These are phyloP conservation scores for Aratinga solstitialis DNA, from an alignment of 2,797 vertebrate species.

Conservation along the genomic window DNA sequence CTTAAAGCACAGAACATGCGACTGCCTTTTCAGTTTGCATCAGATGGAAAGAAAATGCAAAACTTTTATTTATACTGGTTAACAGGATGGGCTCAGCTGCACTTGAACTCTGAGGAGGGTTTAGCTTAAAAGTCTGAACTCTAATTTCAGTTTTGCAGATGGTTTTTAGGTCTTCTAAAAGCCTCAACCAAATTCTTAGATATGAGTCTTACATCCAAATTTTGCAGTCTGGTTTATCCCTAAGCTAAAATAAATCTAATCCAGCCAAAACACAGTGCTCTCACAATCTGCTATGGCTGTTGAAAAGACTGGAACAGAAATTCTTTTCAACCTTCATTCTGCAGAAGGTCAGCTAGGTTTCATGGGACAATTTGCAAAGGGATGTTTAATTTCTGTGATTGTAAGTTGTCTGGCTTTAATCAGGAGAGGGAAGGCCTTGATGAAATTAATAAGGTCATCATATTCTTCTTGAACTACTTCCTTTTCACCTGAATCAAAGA, in stretches of 20 bases:
- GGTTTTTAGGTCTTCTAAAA: background rate
- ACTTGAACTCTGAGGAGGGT: background rate
- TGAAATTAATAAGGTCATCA: background rate
- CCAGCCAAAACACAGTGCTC: background rate
- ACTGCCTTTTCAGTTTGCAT: background rate
- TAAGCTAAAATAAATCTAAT: background rate
- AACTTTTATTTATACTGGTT: background rate
- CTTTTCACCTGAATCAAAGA: background rate
- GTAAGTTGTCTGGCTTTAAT: slow-evolving; percentile 24
- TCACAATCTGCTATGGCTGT: background rate
- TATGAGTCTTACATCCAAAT: background rate
- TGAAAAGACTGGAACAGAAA: background rate
- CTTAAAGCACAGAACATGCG: background rate
- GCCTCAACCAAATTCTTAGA: background rate
- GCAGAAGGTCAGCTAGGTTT: slow-evolving; percentile 6
- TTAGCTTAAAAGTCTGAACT: slow-evolving; percentile 3
- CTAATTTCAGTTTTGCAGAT: background rate
- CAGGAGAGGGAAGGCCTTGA: background rate
- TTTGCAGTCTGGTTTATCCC: background rate
- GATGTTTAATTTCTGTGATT: background rate
- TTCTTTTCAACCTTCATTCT: background rate
- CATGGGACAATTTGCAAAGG: background rate
- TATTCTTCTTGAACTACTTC: background rate
- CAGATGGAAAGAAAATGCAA: background rate
- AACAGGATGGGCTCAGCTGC: background rate